phyloP scores from a whole-genome alignment of 1,140 invertebrate genomes.

The Cotesia typhae region DNA sequence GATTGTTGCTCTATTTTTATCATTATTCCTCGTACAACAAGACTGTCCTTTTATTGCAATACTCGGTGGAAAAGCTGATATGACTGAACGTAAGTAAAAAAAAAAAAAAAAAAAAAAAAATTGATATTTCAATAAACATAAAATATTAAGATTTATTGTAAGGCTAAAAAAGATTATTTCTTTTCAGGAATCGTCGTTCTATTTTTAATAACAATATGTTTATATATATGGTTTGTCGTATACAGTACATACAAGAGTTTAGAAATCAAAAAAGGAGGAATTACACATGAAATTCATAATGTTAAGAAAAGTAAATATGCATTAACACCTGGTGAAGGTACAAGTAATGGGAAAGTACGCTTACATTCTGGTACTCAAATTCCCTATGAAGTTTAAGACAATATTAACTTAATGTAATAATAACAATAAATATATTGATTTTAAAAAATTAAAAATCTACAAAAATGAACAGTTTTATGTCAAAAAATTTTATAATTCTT shows the following conservation, averaged over 20 bases:
- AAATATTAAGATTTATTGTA: background rate
- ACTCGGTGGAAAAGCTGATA: conserved; percentile 54
- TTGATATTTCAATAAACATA: background rate
- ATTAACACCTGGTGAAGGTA: conserved; percentile 35
- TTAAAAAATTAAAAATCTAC: background rate
- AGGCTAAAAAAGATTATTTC: conserved; percentile 1
- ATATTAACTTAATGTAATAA: background rate
- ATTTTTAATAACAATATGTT: conserved; percentile 51
- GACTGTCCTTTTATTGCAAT: conserved; percentile 55
- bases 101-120: conserved; percentile 3
- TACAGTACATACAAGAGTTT: conserved; percentile 65
- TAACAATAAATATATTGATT: background rate
- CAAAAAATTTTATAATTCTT: too few relatives aligned
- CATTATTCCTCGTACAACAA: conserved; percentile 57
- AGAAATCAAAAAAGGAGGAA: conserved; percentile 55
- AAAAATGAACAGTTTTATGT: background rate
- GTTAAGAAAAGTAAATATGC: conserved; percentile 45
- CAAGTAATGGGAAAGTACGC: conserved; percentile 41
- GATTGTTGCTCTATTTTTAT: conserved; percentile 55
- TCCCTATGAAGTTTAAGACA: conserved; percentile 51
- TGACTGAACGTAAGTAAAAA: conserved; percentile 55
- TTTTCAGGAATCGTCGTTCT: conserved; percentile 53
- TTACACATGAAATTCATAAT: conserved; percentile 56
- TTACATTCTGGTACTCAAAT: conserved; percentile 39
- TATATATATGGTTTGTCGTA: conserved; percentile 65